Conservation (phyloP, 2,797 vertebrate genomes). For the Melanotaenia nigrans region DNA sequence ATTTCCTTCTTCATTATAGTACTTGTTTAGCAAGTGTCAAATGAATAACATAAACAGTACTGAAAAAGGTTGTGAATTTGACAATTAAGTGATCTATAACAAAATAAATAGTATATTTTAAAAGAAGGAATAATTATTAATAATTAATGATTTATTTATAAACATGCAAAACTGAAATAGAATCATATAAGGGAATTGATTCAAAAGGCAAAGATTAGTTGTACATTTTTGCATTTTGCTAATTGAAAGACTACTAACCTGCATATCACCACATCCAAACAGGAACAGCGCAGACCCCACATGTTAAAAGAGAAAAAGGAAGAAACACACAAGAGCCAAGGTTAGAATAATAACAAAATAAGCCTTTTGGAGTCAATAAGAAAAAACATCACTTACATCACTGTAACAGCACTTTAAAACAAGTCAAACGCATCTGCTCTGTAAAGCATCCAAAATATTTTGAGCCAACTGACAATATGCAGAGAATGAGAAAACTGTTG, state of each 20-base stretch:
- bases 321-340: conserved; percentile 37
- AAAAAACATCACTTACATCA: conserved; percentile 33
- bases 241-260: conserved; percentile 73
- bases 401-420: conserved; percentile 54
- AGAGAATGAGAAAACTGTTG: conserved; percentile 64
- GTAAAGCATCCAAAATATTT: conserved; percentile 52
- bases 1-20: neutral
- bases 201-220: neutral
- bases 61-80: neutral
- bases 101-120: no score
- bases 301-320: conserved; percentile 52
- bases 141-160: neutral
- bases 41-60: neutral
- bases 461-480: conserved; percentile 66
- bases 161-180: neutral
- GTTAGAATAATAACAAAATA: conserved; percentile 49
- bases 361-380: conserved; percentile 28
- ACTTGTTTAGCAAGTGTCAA: neutral
- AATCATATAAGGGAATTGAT: neutral
- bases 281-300: conserved; percentile 47
- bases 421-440: conserved; percentile 71
- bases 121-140: neutral
- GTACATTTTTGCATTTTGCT: neutral
- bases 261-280: conserved; percentile 48
- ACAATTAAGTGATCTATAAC: neutral